Base-by-base conservation (phyloP, 1,140 invertebrate species). In the Penaeus vannamei region DNA sequence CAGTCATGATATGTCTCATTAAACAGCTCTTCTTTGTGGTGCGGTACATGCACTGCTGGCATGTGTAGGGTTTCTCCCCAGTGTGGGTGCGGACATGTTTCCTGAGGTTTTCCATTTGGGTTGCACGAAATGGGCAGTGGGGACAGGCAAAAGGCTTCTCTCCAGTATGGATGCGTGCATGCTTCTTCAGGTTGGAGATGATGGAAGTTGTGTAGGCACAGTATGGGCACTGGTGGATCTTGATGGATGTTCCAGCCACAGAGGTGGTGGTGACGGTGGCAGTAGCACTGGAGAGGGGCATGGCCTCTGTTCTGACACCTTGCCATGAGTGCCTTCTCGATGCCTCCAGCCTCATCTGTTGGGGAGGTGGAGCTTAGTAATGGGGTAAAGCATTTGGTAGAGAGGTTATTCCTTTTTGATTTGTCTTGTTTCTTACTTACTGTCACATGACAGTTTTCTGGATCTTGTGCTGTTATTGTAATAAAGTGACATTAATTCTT, bases 81-180 rank as follows among this genome's bases (percentile, higher is more conserved):
- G 86, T 87, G 76, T 87, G 86, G 26, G 86, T 82, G 36, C 80
- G 82, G 23, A 91, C 85, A 46, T 91, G 90, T 46, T 89, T 89
- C 29, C 62, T 91, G 53, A 91, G 82, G 60, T 91, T 91, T 62
- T 89, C 88, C 82, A 77, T 91, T 60, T 91, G 90, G 23, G 90
- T 89, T 62, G 90, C 88, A 29, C 90, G 87, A 60, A 89, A 91
- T 20, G 87, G 87, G 60, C 90, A 91, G 64, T 91, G 84, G 29
- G 90, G 90, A 79, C 90, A 91, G 4, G 87, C 88, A 76, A 87
- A 91, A 17, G 90, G 90, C 32, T 89, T 89, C 62, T 91, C 90
- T n/a, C 90, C 90, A 17, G 90, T 91, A 79, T 91, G 90, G 66
- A 89, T 91, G 19, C 90, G 87, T 19, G 85, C 66, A 64, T 91